phyloP scores from a whole-genome alignment of 2,797 vertebrate species.

The Sebastolobus altivelis region DNA sequence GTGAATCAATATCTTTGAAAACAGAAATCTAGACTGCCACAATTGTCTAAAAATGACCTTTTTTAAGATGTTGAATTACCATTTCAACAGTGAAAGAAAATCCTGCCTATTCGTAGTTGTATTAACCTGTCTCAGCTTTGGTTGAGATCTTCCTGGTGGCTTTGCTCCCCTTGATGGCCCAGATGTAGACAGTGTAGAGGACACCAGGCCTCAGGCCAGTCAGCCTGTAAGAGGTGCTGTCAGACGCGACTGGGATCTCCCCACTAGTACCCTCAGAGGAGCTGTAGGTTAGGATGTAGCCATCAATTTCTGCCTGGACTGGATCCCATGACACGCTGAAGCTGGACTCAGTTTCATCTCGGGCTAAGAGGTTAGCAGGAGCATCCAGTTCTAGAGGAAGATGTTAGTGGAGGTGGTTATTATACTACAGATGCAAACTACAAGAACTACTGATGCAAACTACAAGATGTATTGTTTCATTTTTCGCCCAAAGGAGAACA shows the following conservation, averaged over 20 bases:
- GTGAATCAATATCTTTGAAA: not conserved
- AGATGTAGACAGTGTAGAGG: constrained; percentile 84
- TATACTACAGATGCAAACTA: constrained; percentile 40
- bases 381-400: constrained; percentile 78
- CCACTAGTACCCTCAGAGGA: constrained; percentile 78
- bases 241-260: constrained; percentile 81
- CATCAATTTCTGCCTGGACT: constrained; percentile 82
- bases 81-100: constrained; percentile 3
- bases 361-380: constrained; percentile 82
- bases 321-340: constrained; percentile 85
- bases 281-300: constrained; percentile 85
- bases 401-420: constrained; percentile 58
- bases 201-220: constrained; percentile 83
- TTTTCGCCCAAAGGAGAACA: not conserved
- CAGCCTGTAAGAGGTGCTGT: constrained; percentile 78
- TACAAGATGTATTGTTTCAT: constrained; percentile 36
- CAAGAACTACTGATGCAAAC: constrained; percentile 27
- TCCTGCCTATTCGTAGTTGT: constrained; percentile 11
- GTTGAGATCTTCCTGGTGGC: constrained; percentile 81
- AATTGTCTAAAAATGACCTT: not conserved
- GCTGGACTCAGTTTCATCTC: constrained; percentile 84
- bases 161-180: constrained; percentile 84
- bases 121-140: constrained; percentile 73
- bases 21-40: not conserved
- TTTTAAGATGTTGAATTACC: not conserved